Evolutionary conservation across 1,140 invertebrate genomes (phyloP).

Genomic region (Drosophila funebris): DNA sequence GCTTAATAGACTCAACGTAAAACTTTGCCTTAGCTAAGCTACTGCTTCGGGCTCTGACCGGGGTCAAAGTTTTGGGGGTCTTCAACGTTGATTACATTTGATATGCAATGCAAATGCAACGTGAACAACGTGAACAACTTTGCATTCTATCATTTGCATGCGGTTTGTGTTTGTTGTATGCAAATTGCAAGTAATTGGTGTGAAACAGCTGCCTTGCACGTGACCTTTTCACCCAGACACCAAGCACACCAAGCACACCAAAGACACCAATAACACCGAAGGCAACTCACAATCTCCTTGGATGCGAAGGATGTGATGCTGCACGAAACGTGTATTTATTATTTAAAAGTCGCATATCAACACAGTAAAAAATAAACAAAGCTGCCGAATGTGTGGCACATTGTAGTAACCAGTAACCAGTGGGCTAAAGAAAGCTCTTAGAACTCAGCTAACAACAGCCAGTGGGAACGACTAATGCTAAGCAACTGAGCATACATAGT

Average conservation of each 20-base stretch:
- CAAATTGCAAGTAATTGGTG: conserved; percentile 80
- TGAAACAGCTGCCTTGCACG: conserved; percentile 71
- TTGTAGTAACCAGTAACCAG: too few species aligned
- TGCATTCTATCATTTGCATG: conserved; percentile 78
- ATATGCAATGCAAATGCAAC: conserved; percentile 62
- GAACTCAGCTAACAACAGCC: neutral
- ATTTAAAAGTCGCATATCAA: conserved; percentile 55
- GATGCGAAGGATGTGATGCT: neutral
- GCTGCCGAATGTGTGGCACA: neutral
- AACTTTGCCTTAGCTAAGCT: conserved; percentile 55
- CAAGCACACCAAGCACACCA: neutral
- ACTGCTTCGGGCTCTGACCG: neutral
- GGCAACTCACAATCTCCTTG: conserved; percentile 2
- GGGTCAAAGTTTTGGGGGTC: conserved; percentile 18
- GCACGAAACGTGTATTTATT: conserved; percentile 55
- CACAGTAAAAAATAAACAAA: conserved; percentile 33
- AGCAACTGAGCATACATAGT: conserved; percentile 50
- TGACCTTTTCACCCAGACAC: conserved; percentile 47
- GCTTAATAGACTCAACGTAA: conserved; percentile 67
- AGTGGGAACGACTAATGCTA: conserved; percentile 43
- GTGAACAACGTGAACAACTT: conserved; percentile 26
- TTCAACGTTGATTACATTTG: conserved; percentile 72
- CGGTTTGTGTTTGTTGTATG: conserved; percentile 66
- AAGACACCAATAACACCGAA: neutral
- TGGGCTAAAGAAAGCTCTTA: conserved; percentile 36